A percentile compares a stretch with the other conserved stretches of the same genome.
Conservation (phyloP, 2,797 vertebrate genomes). For the Cirrhinus molitorella region DNA sequence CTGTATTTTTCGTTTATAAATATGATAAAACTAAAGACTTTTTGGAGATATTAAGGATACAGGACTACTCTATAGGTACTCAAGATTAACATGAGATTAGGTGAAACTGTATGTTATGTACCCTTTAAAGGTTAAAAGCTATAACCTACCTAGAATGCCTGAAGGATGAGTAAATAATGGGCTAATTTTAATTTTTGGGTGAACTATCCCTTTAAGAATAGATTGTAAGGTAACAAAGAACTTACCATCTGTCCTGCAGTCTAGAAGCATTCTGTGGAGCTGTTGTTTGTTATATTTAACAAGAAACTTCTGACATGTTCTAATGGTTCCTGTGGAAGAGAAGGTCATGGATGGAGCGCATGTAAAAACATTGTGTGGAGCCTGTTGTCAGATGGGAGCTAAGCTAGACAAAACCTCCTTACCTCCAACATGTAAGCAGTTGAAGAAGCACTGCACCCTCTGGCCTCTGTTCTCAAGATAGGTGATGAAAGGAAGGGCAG, state of each 20-base stretch:
- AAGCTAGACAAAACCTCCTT: constrained; percentile 54
- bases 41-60: too few relatives aligned
- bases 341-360: neutral
- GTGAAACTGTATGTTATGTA: too few relatives aligned
- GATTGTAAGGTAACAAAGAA: neutral
- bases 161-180: too few relatives aligned
- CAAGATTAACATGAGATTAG: too few relatives aligned
- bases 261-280: constrained; percentile 83
- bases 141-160: too few relatives aligned
- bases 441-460: constrained; percentile 84
- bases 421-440: constrained; percentile 94
- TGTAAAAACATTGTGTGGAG: neutral
- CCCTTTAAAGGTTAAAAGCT: too few relatives aligned
- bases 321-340: constrained; percentile 86
- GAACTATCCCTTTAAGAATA: too few relatives aligned
- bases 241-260: constrained; percentile 87
- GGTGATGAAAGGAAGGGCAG: constrained; percentile 90
- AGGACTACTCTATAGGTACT: too few relatives aligned
- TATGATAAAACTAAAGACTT: too few relatives aligned
- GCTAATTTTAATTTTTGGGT: too few relatives aligned
- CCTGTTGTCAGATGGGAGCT: neutral
- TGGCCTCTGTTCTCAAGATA: constrained; percentile 80
- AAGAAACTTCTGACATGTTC: constrained; percentile 97
- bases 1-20: too few relatives aligned
- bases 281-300: constrained; percentile 89